Evolutionary conservation across 2,888 invertebrate species (phyloP), one percentile per base, ranked within the genome.

Genomic region (Carcina quercana): DNA sequence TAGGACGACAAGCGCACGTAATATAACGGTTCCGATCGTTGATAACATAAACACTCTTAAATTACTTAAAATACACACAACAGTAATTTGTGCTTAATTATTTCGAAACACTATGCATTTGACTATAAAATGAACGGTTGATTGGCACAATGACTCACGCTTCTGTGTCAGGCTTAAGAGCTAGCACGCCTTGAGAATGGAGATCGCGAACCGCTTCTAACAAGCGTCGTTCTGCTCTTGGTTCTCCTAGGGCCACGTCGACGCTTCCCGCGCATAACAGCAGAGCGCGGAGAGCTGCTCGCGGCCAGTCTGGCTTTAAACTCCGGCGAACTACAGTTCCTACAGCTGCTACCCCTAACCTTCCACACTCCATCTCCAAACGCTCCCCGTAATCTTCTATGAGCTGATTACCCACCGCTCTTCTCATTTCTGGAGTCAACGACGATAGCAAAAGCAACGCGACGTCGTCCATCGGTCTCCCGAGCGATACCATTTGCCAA

Each of bases 401-500:
- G 29, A 93, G 72, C 4, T 82, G 63, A 13, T 86, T 84, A 0
- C 90, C 89, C 36, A 89, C 85, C 13, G 86, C 69, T 38, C 92
- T 85, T 32, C 93, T 85, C 42, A 91, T 64, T 53, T 90, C 89
- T 0, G 92, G 89, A 0, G 91, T 88, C 25, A 93, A 79, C 1
- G 93, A 93, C 38, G 91, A 92, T 4, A 91, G 78, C 28, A 93
- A 78, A 29, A 93, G 69, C 11, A 92, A 69, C 0, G 93, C 93
- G 5, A 93, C 85, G 58, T 93, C 93, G 62, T 93, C 93, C 59
- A 92, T 93, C 12, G 92, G 92, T 50, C 86, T 78, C 41, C 91
- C 91, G 40, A 91, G 87, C 1, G 91, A 92, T 27, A 93, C 91
- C 93, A 93, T 93, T 79, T 93, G 93, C 93, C 93, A 93, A 62